These are phyloP conservation scores for Wasmannia auropunctata DNA, from an alignment of 1,140 invertebrate species.

Conservation along the genomic window DNA sequence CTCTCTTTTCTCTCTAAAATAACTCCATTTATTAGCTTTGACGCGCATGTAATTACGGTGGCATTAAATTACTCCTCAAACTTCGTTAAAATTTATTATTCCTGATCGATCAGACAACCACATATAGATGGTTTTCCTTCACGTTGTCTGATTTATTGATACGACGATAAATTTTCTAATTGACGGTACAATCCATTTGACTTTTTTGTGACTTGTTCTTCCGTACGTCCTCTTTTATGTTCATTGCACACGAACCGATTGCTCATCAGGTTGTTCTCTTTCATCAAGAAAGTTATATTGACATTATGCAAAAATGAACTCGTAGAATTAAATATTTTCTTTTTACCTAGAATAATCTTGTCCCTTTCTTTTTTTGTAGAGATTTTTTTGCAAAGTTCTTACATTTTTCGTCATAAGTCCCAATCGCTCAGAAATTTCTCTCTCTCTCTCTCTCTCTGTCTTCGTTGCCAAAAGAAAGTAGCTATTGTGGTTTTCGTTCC, in stretches of 20 bases:
- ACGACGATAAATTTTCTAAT: not conserved
- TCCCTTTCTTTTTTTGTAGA: not conserved
- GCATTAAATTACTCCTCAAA: not conserved
- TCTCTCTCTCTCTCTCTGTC: too few relatives aligned
- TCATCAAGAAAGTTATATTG: too few relatives aligned
- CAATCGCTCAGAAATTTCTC: slow-evolving; percentile 5
- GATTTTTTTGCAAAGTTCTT: not conserved
- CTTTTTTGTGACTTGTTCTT: not conserved
- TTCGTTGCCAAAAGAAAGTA: slow-evolving; percentile 1
- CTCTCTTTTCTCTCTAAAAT: not conserved
- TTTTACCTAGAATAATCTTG: not conserved
- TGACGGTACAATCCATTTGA: not conserved
- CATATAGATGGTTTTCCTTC: not conserved
- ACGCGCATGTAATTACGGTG: not conserved
- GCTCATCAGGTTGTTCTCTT: too few relatives aligned
- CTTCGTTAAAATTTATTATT: not conserved
- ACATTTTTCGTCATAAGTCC: not conserved
- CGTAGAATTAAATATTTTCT: too few relatives aligned
- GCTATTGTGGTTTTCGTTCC: slow-evolving; percentile 16
- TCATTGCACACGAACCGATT: too few relatives aligned
- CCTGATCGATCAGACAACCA: not conserved
- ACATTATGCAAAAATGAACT: too few relatives aligned
- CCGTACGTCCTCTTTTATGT: not conserved
- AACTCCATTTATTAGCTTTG: not conserved
- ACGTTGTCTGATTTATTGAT: not conserved